Percentiles rank a stretch among this genome's conserved stretches.
Evolutionary conservation across 2,113 vertebrate genomes (phyloP).

Genomic region (Antennarius striatus): DNA sequence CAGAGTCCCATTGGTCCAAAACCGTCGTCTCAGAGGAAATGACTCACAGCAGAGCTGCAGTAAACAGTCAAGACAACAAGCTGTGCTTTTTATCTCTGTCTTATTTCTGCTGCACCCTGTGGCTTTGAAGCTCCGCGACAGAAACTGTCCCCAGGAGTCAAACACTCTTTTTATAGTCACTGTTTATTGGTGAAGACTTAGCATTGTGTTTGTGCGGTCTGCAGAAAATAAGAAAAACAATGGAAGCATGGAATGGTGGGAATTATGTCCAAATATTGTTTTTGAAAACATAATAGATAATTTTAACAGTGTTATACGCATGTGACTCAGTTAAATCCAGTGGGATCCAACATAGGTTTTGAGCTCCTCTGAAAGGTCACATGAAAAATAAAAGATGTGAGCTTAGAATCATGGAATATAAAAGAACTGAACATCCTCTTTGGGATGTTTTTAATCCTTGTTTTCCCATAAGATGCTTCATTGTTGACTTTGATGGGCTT

Average conservation of each 20-base stretch:
- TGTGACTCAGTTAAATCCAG: no score
- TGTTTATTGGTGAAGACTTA: conserved; percentile 29
- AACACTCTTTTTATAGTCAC: conserved; percentile 42
- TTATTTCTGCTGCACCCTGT: conserved; percentile 55
- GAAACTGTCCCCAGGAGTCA: conserved; percentile 47
- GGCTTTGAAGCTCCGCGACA: conserved; percentile 56
- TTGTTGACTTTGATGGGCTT: no score
- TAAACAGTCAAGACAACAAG: conserved; percentile 60
- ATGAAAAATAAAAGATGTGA: no score
- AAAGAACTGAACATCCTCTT: no score
- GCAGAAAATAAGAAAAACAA: conserved; percentile 7
- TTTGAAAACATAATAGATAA: neutral
- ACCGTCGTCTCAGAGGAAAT: conserved; percentile 53
- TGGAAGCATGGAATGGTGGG: neutral
- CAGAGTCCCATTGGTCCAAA: conserved; percentile 53
- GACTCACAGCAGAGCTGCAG: conserved; percentile 39
- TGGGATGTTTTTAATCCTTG: no score
- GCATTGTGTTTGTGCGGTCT: conserved; percentile 27
- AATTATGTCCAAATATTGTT: conserved; percentile 6
- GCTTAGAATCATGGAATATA: no score
- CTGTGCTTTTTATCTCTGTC: conserved; percentile 70
- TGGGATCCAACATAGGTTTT: no score
- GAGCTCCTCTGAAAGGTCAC: no score
- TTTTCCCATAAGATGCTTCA: no score
- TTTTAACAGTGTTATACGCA: no score